These are phyloP conservation scores for Shargacucullia verbasci DNA, from an alignment of 2,888 invertebrate genomes.

Conservation along the genomic window DNA sequence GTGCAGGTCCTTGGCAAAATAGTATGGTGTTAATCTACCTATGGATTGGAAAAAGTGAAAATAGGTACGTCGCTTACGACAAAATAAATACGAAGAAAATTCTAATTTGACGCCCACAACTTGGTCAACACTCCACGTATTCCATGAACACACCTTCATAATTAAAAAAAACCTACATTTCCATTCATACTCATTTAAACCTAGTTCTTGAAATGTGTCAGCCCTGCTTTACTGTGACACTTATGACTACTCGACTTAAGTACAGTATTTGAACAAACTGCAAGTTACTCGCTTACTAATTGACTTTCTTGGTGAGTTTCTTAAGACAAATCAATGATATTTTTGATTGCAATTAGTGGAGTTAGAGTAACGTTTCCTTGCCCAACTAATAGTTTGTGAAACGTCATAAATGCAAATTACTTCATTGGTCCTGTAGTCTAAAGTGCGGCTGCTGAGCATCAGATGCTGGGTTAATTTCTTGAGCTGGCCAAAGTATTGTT, in stretches of 20 bases:
- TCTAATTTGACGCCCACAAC: constrained; percentile 4
- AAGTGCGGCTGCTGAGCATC: too few relatives aligned
- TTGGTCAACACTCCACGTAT: constrained; percentile 11
- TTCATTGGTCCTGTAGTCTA: too few relatives aligned
- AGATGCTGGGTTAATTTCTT: too few relatives aligned
- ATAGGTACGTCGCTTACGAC: not conserved
- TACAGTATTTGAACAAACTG: constrained; percentile 30
- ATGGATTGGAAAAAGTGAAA: not conserved
- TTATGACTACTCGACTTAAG: constrained; percentile 46
- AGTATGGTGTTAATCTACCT: too few relatives aligned
- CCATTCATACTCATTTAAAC: constrained; percentile 21
- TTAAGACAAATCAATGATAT: constrained; percentile 4
- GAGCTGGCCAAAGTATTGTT: too few relatives aligned
- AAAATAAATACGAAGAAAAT: constrained; percentile 4
- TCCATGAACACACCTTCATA: too few relatives aligned
- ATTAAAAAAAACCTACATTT: too few relatives aligned
- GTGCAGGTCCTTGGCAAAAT: too few relatives aligned
- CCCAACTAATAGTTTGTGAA: too few relatives aligned
- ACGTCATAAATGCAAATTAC: too few relatives aligned
- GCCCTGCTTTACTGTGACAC: constrained; percentile 16
- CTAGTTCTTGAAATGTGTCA: constrained; percentile 20
- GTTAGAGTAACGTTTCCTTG: too few relatives aligned
- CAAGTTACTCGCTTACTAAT: constrained; percentile 34
- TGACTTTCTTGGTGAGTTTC: constrained; percentile 27
- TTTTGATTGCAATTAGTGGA: constrained; percentile 35